Percentiles rank a stretch among this genome's conserved stretches.
These are phyloP conservation scores for Serranochromis macrocephalus DNA, from an alignment of 2,113 vertebrate genomes.

Conservation along the genomic window DNA sequence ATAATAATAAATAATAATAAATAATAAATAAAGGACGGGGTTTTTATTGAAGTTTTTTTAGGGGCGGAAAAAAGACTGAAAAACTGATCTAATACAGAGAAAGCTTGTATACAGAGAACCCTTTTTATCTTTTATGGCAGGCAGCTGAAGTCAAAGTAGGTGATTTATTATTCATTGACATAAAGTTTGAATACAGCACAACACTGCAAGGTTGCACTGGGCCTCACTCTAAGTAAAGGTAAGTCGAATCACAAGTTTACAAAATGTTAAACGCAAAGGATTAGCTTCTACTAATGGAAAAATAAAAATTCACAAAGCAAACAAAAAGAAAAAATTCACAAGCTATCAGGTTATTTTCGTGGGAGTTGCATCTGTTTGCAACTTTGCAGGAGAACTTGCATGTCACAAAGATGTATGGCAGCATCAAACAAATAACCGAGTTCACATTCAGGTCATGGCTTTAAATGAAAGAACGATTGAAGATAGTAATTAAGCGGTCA, in stretches of 20 bases:
- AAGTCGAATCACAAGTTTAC: not conserved
- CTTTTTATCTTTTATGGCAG: not conserved
- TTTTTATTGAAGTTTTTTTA: not conserved
- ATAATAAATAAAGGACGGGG: not conserved
- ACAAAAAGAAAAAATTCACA: not conserved
- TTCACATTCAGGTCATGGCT: not conserved
- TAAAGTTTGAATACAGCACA: conserved; percentile 42
- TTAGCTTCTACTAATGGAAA: not conserved
- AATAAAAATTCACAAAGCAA: not conserved
- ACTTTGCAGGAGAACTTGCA: not conserved
- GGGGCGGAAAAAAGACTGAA: not conserved
- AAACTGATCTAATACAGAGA: not conserved
- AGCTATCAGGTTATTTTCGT: not conserved
- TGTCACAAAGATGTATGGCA: not conserved
- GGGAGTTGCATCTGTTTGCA: not conserved
- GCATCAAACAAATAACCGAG: not conserved
- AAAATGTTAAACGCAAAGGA: not conserved
- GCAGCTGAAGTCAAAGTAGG: conserved; percentile 39
- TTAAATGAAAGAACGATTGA: not conserved
- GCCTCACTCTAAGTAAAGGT: not conserved
- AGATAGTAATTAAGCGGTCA: conserved; percentile 23
- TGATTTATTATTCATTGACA: conserved; percentile 47
- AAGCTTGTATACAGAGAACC: not conserved
- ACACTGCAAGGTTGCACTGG: not conserved
- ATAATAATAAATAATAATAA: not conserved